Conservation (phyloP, 2,113 vertebrate genomes). For the Trinectes maculatus region DNA sequence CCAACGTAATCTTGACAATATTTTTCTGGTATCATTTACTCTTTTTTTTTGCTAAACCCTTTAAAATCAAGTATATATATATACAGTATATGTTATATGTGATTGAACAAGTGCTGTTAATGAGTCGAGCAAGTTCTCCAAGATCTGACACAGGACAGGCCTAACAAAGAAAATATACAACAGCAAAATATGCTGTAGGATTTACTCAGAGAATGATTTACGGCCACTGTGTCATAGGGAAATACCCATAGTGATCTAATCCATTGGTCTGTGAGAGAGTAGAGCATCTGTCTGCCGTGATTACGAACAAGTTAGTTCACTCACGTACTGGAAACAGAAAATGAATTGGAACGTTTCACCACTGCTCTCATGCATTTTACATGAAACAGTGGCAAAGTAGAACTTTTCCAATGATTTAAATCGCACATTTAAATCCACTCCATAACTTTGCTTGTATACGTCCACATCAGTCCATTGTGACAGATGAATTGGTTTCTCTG, state of each 20-base stretch:
- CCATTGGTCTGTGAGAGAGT: slow-evolving; percentile 14
- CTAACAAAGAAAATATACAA: slow-evolving; percentile 22
- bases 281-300: slow-evolving; percentile 3
- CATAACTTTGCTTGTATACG: not conserved
- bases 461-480: not conserved
- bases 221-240: not conserved
- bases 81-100: not conserved
- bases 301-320: slow-evolving; percentile 37
- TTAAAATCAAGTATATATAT: not conserved
- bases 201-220: slow-evolving; percentile 46
- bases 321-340: slow-evolving; percentile 6
- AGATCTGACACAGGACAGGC: too few species aligned
- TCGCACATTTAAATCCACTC: slow-evolving; percentile 19
- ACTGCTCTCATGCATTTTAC: slow-evolving; percentile 41
- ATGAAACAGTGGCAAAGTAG: slow-evolving; percentile 15
- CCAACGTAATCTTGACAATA: too few species aligned
- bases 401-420: slow-evolving; percentile 9
- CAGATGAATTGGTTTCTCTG: slow-evolving; percentile 30
- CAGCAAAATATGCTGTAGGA: not conserved
- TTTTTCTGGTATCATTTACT: not conserved
- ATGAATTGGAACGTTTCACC: not conserved
- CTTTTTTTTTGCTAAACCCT: not conserved
- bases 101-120: not conserved
- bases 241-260: slow-evolving; percentile 5
- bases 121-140: not conserved